phyloP scores from a whole-genome alignment of 2,888 invertebrate genomes.

The Pyrochroa serraticornis region DNA sequence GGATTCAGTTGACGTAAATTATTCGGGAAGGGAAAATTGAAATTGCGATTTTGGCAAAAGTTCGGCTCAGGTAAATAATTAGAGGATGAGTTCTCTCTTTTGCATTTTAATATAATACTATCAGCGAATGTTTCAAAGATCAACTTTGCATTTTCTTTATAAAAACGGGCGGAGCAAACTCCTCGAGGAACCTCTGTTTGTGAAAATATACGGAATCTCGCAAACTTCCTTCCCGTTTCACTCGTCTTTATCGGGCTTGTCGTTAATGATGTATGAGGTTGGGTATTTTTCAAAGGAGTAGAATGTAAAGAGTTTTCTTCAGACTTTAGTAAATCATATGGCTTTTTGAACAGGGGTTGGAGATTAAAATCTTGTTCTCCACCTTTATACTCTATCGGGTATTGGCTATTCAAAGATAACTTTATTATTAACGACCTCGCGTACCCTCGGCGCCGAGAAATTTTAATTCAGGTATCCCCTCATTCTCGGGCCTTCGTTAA shows the following conservation, averaged over 20 bases:
- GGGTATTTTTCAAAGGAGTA: constrained; percentile 43
- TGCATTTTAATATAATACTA: constrained; percentile 19
- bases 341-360: constrained; percentile 38
- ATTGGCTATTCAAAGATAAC: constrained; percentile 1
- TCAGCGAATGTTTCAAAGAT: constrained; percentile 14
- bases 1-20: background rate
- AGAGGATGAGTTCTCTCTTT: constrained; percentile 2
- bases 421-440: background rate
- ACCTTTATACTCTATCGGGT: constrained; percentile 8
- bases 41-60: background rate
- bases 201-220: constrained; percentile 32
- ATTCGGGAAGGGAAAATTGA: background rate
- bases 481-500: background rate
- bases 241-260: constrained; percentile 33
- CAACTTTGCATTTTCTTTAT: constrained; percentile 17
- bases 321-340: constrained; percentile 40
- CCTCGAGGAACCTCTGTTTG: constrained; percentile 19
- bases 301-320: constrained; percentile 38
- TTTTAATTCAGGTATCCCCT: background rate
- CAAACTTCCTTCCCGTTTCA: constrained; percentile 36
- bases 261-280: constrained; percentile 45
- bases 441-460: background rate
- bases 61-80: constrained; percentile 7
- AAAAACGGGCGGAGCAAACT: background rate
- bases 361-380: constrained; percentile 40